A percentile compares a stretch with the other conserved stretches of the same genome.
Conservation (phyloP, 2,888 invertebrate genomes). For the Leptinotarsa tumamoca region DNA sequence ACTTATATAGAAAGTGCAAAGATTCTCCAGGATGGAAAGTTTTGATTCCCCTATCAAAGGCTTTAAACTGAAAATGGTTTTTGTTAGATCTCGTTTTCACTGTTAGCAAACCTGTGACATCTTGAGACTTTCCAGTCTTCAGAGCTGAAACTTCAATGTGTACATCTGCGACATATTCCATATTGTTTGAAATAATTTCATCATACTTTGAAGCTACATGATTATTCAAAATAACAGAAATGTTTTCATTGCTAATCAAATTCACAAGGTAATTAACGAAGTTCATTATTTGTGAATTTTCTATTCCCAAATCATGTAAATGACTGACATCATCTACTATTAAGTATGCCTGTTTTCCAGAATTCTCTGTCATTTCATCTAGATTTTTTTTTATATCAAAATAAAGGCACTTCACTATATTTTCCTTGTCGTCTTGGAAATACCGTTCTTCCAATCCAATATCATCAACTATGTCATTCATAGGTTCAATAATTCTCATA, state of each 20-base stretch:
- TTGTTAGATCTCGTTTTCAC: conserved; percentile 69
- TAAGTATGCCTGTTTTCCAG: conserved; percentile 62
- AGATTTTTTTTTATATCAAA: conserved; percentile 61
- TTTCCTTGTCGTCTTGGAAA: conserved; percentile 57
- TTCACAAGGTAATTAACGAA: conserved; percentile 69
- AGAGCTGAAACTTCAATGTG: conserved; percentile 74
- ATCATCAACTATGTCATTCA: conserved; percentile 67
- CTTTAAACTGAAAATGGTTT: conserved; percentile 74
- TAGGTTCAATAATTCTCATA: conserved; percentile 70
- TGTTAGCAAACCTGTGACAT: conserved; percentile 78
- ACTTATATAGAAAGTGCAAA: conserved; percentile 58
- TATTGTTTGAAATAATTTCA: conserved; percentile 70
- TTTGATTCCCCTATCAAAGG: conserved; percentile 80
- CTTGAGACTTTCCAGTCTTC: conserved; percentile 79
- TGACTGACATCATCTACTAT: conserved; percentile 81
- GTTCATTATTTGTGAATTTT: conserved; percentile 68
- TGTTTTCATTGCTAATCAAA: conserved; percentile 60
- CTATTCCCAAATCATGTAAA: conserved; percentile 75
- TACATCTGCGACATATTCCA: conserved; percentile 75
- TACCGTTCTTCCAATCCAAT: conserved; percentile 61
- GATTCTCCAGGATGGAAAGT: conserved; percentile 77
- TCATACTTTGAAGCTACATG: conserved; percentile 72
- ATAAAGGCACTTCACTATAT: conserved; percentile 67
- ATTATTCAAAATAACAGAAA: conserved; percentile 72
- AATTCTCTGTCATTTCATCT: conserved; percentile 37